Base-by-base conservation (phyloP, 35 echinoderm and acorn worm species). In the Apostichopus parvimensis region DNA sequence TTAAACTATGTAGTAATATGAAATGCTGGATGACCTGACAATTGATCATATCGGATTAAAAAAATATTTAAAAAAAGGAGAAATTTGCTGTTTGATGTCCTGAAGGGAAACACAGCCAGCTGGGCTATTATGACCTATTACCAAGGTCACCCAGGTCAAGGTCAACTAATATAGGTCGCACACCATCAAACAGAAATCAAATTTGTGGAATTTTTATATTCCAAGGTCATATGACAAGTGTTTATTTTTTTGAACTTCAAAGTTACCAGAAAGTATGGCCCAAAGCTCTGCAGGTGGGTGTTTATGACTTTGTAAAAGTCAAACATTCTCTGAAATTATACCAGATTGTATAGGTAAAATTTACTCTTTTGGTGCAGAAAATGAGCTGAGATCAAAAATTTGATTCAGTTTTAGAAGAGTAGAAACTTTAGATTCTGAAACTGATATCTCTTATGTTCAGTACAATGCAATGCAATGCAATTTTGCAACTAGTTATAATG, bases 221-320 rank as follows among this genome's bases (percentile, higher is more conserved):
- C 53, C 81, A 84, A 84, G 81, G 81, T 84, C 81, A 59, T n/a
- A 21, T 58, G 81, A 84, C 81, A 84, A 84, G 17, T 84, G 81
- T 84, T 84, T 84, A 84, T 84, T 84, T 84, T 84, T 84, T 59
- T 61, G 58, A 58, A 84, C 21, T 58, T 20, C 18, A 75, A 75
- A 75, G 71, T 75, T 75, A 18, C 14, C 2, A 18, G 71, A 20
- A 56, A 84, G 6, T 54, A 82, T 59, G 52, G 52, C 56, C 54
- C 14, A 56, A 58, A 84, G 17, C 81, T 58, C 81, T 25, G 23
- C 81, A 60, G 81, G 81, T 84, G 81, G 81, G 17, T 55, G 55
- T 84, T 84, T 84, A 84, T 84, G 54, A 84, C 81, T 60, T 84
- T 84, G 8, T 20, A 22, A 22, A 20, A 75, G 17, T 18, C 71